phyloP scores from a whole-genome alignment of 2,888 invertebrate species.

The Autographa gamma region DNA sequence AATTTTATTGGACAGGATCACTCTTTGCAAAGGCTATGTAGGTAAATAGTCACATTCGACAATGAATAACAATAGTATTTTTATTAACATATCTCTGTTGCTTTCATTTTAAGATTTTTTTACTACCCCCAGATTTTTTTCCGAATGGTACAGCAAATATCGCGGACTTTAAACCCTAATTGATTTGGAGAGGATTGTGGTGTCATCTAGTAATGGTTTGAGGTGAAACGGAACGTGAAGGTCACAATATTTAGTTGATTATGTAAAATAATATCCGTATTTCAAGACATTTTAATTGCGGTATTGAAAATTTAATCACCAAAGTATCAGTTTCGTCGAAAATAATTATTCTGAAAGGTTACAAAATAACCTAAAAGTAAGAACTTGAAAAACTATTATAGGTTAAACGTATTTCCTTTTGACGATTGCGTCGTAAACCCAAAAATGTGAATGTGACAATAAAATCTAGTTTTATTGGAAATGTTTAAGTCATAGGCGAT shows the following conservation, averaged over 20 bases:
- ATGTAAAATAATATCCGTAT: neutral
- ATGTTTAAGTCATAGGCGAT: constrained; percentile 13
- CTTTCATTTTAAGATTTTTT: too few relatives aligned
- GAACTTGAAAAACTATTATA: constrained; percentile 28
- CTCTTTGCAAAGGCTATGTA: too few relatives aligned
- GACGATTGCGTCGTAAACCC: constrained; percentile 46
- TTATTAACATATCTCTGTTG: too few relatives aligned
- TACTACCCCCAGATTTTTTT: too few relatives aligned
- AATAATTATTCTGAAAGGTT: neutral
- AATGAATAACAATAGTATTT: too few relatives aligned
- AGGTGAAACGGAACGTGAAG: constrained; percentile 14
- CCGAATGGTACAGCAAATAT: too few relatives aligned
- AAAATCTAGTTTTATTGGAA: constrained; percentile 50
- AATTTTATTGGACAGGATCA: too few relatives aligned
- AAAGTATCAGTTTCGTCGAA: neutral
- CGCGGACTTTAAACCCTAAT: constrained; percentile 1
- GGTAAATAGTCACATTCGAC: too few relatives aligned
- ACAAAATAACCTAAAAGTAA: constrained; percentile 13
- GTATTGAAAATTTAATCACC: too few relatives aligned
- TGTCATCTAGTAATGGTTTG: constrained; percentile 46
- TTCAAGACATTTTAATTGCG: neutral
- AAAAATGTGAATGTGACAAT: constrained; percentile 54
- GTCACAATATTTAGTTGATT: neutral
- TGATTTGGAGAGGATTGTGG: constrained; percentile 16
- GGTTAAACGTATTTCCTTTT: constrained; percentile 42